phyloP scores from a whole-genome alignment of 2,888 invertebrate genomes.

The Steinernema scapterisci region DNA sequence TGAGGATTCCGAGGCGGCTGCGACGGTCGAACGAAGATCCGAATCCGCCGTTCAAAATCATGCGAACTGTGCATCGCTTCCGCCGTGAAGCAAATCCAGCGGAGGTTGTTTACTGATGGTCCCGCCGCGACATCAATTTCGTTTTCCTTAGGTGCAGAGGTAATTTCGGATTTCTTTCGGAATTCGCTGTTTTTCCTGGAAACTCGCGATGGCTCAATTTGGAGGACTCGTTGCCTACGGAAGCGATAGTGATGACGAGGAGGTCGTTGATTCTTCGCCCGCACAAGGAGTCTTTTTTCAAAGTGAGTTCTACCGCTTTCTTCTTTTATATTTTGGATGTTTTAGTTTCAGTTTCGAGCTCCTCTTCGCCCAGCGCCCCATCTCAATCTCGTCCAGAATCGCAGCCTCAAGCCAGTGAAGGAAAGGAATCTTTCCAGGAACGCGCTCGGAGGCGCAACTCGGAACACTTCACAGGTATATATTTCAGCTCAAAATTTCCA shows the following conservation, averaged over 20 bases:
- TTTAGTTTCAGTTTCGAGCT: conserved; percentile 12
- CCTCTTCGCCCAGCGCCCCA: background rate
- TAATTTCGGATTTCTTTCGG: too few species aligned
- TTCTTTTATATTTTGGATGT: background rate
- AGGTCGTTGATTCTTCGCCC: background rate
- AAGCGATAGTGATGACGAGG: conserved; percentile 40
- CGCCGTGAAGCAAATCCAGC: too few species aligned
- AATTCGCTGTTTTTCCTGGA: too few species aligned
- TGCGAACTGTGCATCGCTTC: too few species aligned
- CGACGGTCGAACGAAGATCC: too few species aligned
- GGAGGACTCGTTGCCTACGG: conserved; percentile 34
- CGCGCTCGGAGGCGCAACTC: conserved; percentile 9
- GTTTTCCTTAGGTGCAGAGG: too few species aligned
- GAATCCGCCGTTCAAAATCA: too few species aligned
- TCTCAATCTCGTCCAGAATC: background rate
- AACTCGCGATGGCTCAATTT: too few species aligned
- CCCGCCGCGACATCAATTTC: too few species aligned
- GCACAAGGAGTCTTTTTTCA: background rate
- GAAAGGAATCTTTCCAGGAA: background rate
- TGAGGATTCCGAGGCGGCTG: background rate
- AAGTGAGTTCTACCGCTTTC: background rate
- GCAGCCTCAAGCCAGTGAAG: background rate
- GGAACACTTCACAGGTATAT: conserved; percentile 4
- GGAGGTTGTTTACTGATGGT: too few species aligned
- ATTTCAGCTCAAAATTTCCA: too few species aligned